Evolutionary conservation across 1,140 invertebrate genomes (phyloP), one percentile per base, ranked within the genome.

Genomic region (Cyclargus thomasi): DNA sequence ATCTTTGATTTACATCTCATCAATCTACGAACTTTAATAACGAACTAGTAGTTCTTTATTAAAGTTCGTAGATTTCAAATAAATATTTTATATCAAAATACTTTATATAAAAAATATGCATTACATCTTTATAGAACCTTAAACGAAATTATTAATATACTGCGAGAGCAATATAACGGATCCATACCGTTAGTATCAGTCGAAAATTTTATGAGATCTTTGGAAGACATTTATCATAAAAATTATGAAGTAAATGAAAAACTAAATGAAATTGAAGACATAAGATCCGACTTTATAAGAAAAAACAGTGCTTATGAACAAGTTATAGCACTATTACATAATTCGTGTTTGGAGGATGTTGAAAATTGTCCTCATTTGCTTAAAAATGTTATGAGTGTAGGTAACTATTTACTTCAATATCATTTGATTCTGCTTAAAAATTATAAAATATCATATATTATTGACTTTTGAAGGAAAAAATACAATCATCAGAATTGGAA

Each of bases 141-240:
- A 64, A 80, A 79, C 55, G 80, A 85, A 67, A 69, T 86, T 29
- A 65, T 90, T 65, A 80, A 89, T 74, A 72, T 77, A 17, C 69
- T 91, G 39, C 73, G 86, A 67, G 78, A 86, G 64, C 87, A 91
- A 72, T 91, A 91, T 74, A 80, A 86, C 66, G 87, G 88, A 29
- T 75, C 80, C 70, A 20, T 91, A 68, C 90, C 90, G 14, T 47
- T 87, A 0, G 69, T 75, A 18, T 80, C 80, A n/a, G 66, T 88
- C 36, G 88, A 91, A 75, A 86, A 80, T 62, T 86, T 85, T 72
- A 47, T 82, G 6, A 80, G 82, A 63, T 79, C 73, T 63, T 67
- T 81, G 14, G 76, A 83, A 77, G 82, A 90, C 53, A 23, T 85
- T 5, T 57, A 73, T 70, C 39, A 70, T 7, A 85, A 88, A 80